Base-by-base conservation (phyloP, 2,888 invertebrate genomes). In the Melolontha melolontha region DNA sequence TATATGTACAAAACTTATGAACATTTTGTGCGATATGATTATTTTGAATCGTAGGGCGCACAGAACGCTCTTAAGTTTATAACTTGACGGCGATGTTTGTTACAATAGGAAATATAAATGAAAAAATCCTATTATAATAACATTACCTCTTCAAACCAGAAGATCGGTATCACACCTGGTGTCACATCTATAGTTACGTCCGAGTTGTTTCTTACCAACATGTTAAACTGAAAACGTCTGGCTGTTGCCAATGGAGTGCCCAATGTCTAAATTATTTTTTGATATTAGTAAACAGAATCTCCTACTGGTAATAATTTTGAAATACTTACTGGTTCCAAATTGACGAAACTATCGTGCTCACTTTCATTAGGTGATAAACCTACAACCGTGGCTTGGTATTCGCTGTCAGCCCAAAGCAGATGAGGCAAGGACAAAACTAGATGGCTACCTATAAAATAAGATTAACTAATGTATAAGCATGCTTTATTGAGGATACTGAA, bases 371-470 rank as follows among this genome's bases (percentile, higher is more conserved):
- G 89, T 0, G 80, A 80, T 54, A 90, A 80, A 34, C 91, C 91
- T 1, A 86, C 80, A 7, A 91, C 86, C 41, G 87, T 85, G 29
- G 70, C 64, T 5, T 81, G 81, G 75, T 90, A 91, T 17, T 82
- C 78, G 54, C 83, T 78, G 73, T 89, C 86, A 6, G 88, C 90
- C 70, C 85, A 86, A 66, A 89, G 79, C 83, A 91, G 89, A 78
- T 93, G 92, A 0, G 92, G 92, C 71, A 89, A 86, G 4, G 90
- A 87, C 66, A 91, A 77, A 50, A 92, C 87, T 42, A 92, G 42
- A 92, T 83, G 40, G 88, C 89, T 5, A 89, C 89, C 73, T 89
- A 91, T 90, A 79, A 10, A 77, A 75, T n/a, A 34, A 11, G 5
- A 17, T 49, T 49, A 47, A 14, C 16, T 10, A 8, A n/a, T n/a